These are phyloP conservation scores for Myotis planiceps DNA, from an alignment of 2,797 vertebrate species.

Conservation along the genomic window DNA sequence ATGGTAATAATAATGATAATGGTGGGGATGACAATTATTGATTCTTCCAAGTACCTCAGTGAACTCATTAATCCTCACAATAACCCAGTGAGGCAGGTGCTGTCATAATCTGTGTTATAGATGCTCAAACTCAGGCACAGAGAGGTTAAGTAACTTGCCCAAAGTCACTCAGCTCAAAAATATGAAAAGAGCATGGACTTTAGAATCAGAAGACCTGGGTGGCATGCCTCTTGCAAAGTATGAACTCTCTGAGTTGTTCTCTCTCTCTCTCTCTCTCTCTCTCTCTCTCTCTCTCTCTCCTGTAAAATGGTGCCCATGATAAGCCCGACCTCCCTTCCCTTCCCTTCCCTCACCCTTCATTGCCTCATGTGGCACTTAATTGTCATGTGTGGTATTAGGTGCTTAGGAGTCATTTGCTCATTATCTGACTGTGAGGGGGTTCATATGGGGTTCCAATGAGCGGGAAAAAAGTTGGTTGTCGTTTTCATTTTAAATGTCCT, in stretches of 20 bases:
- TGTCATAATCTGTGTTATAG: neutral
- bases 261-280: neutral
- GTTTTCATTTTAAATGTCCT: neutral
- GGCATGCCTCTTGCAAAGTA: neutral
- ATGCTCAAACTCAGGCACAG: neutral
- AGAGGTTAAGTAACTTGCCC: neutral
- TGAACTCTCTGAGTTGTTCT: too few relatives aligned
- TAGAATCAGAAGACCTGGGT: neutral
- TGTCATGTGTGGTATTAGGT: neutral
- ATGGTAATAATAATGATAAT: neutral
- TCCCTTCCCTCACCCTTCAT: rapidly evolving
- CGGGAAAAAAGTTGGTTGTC: neutral
- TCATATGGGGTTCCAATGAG: neutral
- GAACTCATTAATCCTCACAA: neutral
- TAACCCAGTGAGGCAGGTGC: neutral
- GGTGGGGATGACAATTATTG: neutral
- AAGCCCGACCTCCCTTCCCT: neutral
- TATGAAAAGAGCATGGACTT: neutral
- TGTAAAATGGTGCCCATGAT: neutral
- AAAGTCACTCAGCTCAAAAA: neutral
- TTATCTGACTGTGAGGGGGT: neutral
- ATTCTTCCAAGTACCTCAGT: neutral
- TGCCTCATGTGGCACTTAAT: neutral
- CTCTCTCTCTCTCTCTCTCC: neutral
- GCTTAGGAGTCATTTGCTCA: neutral